Base-by-base conservation (phyloP, 1,140 invertebrate species). In the Reticulitermes speratus region DNA sequence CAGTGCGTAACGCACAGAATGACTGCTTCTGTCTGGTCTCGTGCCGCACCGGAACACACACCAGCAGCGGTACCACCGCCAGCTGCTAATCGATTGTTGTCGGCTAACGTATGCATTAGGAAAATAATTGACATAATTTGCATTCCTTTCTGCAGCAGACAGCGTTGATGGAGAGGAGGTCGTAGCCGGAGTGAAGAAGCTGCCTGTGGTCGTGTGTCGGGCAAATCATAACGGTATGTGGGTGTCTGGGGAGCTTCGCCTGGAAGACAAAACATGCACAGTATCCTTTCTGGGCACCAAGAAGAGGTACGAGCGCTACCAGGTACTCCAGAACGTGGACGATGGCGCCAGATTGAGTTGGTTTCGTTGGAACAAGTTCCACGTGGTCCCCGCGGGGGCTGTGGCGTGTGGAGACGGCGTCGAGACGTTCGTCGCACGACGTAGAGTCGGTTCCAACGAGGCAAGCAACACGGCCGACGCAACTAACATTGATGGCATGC, bases 301-400 rank as follows among this genome's bases (percentile, higher is more conserved):
- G 12, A 92, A 93, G 82, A 91, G 91, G 45, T 93, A 95, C 87
- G 90, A 93, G 2, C 90, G 92, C 52, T 97, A 96, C 89, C 95
- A 97, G 88, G 92, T 97, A 8, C 90, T 97, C 23, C 93, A 96
- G 88, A 97, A 97, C 90, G 93, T 95, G 84, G 95, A 96, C 87
- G 94, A 94, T 85, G 94, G 95, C n/a, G 95, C 94, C 2, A 92
- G 95, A 75, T 91, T 97, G 1, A 93, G 92, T 85, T 97, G 96
- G 96, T 91, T 93, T 14, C 89, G 91, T 19, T 96, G 95, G 95
- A 91, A 93, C 87, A 96, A 94, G 89, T 96, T 94, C 89, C 92
- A 90, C 86, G 88, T 92, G 7, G 89, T 92, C 2, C 93, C 94
- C 0, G 91, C 92, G 38, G 96, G 96, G 8, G 93, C 94, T n/a